Evolutionary conservation across 1,140 invertebrate species (phyloP).

Genomic region (Cotesia glomerata): DNA sequence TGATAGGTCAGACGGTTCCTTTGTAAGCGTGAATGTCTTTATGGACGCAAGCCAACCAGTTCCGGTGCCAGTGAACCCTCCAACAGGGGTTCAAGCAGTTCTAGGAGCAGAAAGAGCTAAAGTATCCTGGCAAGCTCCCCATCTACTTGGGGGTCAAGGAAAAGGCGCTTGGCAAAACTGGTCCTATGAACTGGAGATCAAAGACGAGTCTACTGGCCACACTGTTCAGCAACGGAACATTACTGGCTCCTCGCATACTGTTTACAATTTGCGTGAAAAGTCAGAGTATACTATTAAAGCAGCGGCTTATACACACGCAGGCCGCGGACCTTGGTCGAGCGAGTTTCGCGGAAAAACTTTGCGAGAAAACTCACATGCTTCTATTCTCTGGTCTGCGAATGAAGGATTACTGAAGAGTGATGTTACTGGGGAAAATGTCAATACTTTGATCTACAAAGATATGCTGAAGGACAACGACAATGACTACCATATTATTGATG

Average conservation of each 20-base stretch:
- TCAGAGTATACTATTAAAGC: constrained; percentile 80
- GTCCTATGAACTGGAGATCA: constrained; percentile 81
- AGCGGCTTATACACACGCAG: constrained; percentile 76
- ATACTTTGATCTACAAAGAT: constrained; percentile 69
- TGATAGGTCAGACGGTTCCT: constrained; percentile 57
- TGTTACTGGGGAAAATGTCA: constrained; percentile 74
- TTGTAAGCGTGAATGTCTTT: constrained; percentile 66
- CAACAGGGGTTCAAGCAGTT: constrained; percentile 77
- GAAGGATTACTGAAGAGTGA: constrained; percentile 76
- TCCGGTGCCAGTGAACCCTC: constrained; percentile 79
- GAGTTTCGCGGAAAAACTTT: constrained; percentile 75
- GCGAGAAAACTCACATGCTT: constrained; percentile 62
- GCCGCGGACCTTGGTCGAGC: constrained; percentile 80
- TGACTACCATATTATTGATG: constrained; percentile 68
- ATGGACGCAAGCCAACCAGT: constrained; percentile 76
- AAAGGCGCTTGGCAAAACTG: constrained; percentile 84
- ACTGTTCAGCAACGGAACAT: constrained; percentile 66
- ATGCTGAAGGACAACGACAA: constrained; percentile 58
- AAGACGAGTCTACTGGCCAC: constrained; percentile 65
- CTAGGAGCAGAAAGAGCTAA: constrained; percentile 76
- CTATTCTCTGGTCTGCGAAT: constrained; percentile 74
- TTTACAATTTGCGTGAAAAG: constrained; percentile 73
- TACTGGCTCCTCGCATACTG: constrained; percentile 68
- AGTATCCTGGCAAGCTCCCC: constrained; percentile 80
- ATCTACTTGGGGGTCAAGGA: constrained; percentile 78